These are phyloP conservation scores for Leptarthrus brevirostris DNA, from an alignment of 2,888 invertebrate species.

Conservation along the genomic window DNA sequence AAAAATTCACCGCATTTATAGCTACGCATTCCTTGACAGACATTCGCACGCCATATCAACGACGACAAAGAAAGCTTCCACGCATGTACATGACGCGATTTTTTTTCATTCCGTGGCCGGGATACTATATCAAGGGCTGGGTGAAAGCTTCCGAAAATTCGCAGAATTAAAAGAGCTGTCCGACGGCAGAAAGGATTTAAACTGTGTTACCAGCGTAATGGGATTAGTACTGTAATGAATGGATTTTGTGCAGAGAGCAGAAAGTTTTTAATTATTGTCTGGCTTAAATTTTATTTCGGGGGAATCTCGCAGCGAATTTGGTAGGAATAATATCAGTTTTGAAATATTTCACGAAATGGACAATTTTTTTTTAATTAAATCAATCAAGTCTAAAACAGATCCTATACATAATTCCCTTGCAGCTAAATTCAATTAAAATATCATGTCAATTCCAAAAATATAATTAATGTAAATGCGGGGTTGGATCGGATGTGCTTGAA, in stretches of 20 bases:
- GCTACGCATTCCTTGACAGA: constrained; percentile 28
- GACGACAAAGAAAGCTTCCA: neutral
- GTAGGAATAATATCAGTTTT: no score
- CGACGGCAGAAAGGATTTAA: constrained; percentile 14
- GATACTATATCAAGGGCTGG: constrained; percentile 26
- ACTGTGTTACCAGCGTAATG: constrained; percentile 31
- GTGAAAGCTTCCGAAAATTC: constrained; percentile 26
- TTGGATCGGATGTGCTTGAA: no score
- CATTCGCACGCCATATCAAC: constrained; percentile 10
- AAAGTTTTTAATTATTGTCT: constrained; percentile 30
- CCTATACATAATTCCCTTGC: no score
- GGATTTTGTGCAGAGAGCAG: neutral
- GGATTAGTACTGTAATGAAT: constrained; percentile 25
- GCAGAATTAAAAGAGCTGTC: constrained; percentile 32
- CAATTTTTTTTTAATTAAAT: no score
- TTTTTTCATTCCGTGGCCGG: neutral
- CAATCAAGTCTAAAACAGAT: no score
- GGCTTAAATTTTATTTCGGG: neutral
- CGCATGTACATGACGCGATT: constrained; percentile 13
- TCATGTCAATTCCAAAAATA: no score
- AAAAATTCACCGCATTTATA: neutral
- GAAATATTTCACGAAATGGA: no score
- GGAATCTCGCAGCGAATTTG: neutral
- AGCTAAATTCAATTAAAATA: no score
- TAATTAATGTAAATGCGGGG: no score